Percentiles rank a stretch among this genome's conserved stretches.
phyloP scores from a whole-genome alignment of 2,113 vertebrate species.

The Steatornis caripensis region DNA sequence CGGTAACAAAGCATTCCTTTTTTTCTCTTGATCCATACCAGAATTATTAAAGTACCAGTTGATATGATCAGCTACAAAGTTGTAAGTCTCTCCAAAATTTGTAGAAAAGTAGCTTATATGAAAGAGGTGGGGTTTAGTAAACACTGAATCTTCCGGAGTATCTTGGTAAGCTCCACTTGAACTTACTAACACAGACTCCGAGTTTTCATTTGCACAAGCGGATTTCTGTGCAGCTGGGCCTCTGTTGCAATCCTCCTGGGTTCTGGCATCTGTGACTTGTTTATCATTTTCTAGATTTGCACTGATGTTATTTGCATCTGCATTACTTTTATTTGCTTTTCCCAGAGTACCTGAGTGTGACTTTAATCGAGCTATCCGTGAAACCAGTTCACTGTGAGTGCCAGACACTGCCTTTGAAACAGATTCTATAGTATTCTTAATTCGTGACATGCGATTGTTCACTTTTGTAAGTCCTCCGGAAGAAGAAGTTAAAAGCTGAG shows the following conservation, averaged over 20 bases:
- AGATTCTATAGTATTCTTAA: conserved; percentile 87
- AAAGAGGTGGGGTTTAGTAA: conserved; percentile 77
- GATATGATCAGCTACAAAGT: conserved; percentile 86
- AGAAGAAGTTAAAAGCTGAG: conserved; percentile 79
- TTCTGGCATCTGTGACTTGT: conserved; percentile 23
- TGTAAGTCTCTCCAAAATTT: conserved; percentile 89
- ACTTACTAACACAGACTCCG: not conserved
- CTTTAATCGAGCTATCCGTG: conserved; percentile 83
- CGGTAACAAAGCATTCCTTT: conserved; percentile 5
- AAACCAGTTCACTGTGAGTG: conserved; percentile 84
- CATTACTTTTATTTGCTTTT: conserved; percentile 59
- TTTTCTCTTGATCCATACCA: conserved; percentile 70
- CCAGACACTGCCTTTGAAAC: conserved; percentile 90
- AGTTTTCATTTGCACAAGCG: conserved; percentile 13
- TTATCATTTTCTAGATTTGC: conserved; percentile 55
- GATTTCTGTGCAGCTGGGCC: conserved; percentile 14
- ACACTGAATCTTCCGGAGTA: conserved; percentile 13
- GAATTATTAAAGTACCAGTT: conserved; percentile 85
- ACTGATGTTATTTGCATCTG: conserved; percentile 1
- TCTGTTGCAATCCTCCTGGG: conserved; percentile 58
- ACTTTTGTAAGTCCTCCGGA: conserved; percentile 79
- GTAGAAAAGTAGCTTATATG: conserved; percentile 82
- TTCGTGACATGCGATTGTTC: conserved; percentile 85
- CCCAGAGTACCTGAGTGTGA: conserved; percentile 65
- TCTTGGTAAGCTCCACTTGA: not conserved